Conservation (phyloP, 1,140 invertebrate genomes). For the Rhopalosiphum padi region DNA sequence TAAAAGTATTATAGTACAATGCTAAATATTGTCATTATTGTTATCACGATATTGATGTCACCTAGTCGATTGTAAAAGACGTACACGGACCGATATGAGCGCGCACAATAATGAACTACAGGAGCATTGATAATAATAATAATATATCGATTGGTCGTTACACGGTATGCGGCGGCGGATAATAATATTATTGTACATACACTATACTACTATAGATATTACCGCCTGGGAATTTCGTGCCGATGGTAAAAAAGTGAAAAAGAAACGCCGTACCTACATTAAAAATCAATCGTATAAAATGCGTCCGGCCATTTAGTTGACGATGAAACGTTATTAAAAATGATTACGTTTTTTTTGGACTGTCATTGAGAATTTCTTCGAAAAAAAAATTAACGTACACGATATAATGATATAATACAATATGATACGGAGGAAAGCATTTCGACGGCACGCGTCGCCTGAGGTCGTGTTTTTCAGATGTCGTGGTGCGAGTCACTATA, state of each 20-base stretch:
- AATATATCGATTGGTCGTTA: background rate
- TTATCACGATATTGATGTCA: conserved; percentile 1
- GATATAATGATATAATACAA: background rate
- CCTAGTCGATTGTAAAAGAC: background rate
- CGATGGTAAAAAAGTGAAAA: background rate
- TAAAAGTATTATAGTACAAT: background rate
- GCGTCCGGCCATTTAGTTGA: background rate
- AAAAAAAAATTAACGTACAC: background rate
- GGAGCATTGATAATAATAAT: background rate
- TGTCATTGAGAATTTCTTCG: background rate
- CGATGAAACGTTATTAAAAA: background rate
- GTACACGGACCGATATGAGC: background rate
- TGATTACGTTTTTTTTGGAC: background rate
- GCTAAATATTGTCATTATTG: conserved; percentile 2
- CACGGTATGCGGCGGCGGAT: background rate
- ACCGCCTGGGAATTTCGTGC: background rate
- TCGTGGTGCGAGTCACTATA: background rate
- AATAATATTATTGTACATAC: background rate
- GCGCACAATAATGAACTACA: background rate
- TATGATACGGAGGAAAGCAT: background rate
- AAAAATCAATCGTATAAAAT: conserved; percentile 18
- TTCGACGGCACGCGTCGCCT: background rate
- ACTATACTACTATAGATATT: background rate
- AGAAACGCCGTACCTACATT: background rate
- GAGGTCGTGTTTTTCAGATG: background rate